These are phyloP conservation scores for Choloepus didactylus DNA, from an alignment of 2,797 vertebrate genomes.

Conservation along the genomic window DNA sequence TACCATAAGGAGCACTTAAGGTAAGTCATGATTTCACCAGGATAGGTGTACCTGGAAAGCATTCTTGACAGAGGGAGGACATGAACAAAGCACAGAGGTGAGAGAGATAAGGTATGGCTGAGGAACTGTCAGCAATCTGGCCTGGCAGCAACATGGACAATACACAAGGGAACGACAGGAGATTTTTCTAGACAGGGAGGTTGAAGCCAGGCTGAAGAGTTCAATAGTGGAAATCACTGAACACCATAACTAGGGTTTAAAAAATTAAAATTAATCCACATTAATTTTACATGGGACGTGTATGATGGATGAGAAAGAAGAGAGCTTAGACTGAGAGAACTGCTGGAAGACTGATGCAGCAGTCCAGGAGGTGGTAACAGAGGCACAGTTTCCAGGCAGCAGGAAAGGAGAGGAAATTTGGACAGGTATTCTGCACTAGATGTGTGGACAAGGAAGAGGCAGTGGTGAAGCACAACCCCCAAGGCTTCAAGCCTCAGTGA, in stretches of 20 bases:
- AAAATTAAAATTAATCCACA: not conserved
- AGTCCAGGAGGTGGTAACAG: not conserved
- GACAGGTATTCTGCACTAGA: not conserved
- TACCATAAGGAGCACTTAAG: not conserved
- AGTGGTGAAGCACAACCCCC: not conserved
- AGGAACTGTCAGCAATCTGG: not conserved
- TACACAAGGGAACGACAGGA: not conserved
- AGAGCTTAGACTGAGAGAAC: not conserved
- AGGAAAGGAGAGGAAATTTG: not conserved
- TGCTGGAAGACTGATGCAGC: not conserved
- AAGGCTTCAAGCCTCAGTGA: not conserved
- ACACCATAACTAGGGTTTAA: not conserved
- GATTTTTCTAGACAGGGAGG: not conserved
- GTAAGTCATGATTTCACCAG: not conserved
- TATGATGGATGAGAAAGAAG: not conserved
- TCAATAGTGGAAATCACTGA: not conserved
- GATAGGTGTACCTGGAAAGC: not conserved
- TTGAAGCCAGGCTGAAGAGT: not conserved
- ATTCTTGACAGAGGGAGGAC: not conserved
- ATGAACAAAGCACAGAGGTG: not conserved
- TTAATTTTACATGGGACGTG: not conserved
- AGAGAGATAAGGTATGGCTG: not conserved
- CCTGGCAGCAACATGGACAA: not conserved
- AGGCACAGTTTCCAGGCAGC: not conserved
- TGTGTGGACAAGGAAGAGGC: not conserved